A percentile compares a stretch with the other conserved stretches of the same genome.
Evolutionary conservation across 2,113 vertebrate genomes (phyloP).

Genomic region (Alosa alosa): DNA sequence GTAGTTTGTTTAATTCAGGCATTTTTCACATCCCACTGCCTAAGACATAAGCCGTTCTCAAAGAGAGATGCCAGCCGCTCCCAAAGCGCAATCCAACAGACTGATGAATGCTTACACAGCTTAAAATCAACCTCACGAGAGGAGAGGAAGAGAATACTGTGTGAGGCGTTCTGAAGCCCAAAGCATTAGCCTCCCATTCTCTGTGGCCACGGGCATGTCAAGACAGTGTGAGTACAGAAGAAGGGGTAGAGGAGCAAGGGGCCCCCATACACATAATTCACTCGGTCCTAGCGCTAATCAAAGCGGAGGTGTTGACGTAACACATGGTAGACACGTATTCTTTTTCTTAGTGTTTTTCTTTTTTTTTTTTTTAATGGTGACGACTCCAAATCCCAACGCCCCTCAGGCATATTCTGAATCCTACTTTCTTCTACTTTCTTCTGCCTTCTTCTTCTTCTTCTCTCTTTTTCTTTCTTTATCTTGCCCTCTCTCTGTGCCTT

Average conservation of each 20-base stretch:
- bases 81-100: neutral
- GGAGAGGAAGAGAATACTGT: neutral
- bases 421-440: neutral
- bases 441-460: neutral
- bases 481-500: neutral
- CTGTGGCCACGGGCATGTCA: neutral
- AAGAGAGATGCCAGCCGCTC: neutral
- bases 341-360: neutral
- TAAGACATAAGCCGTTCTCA: neutral
- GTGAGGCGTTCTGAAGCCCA: neutral
- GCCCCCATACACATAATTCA: neutral
- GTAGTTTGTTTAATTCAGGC: neutral
- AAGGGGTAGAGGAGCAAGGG: neutral
- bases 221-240: neutral
- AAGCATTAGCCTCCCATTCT: neutral
- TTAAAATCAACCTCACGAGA: neutral
- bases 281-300: neutral
- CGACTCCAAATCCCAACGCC: neutral
- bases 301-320: neutral
- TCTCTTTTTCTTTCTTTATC: neutral
- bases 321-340: neutral
- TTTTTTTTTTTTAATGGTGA: neutral
- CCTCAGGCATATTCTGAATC: neutral
- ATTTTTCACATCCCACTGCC: constrained; percentile 2
- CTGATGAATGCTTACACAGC: neutral